Evolutionary conservation across 2,888 invertebrate genomes (phyloP).

Genomic region (Agonum fuliginosum): DNA sequence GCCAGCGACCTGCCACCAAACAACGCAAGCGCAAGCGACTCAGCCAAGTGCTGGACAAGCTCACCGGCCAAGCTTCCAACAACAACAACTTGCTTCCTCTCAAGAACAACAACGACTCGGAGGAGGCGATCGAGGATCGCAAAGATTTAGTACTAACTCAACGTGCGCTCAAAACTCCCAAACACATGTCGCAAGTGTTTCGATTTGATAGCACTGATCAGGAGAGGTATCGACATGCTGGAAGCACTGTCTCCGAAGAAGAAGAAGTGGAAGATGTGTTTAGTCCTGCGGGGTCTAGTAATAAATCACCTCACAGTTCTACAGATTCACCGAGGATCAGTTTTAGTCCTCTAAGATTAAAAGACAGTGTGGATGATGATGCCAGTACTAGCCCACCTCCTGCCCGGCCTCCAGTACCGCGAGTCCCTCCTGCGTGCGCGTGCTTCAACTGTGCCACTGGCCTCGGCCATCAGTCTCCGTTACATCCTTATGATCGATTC

Average conservation of each 20-base stretch:
- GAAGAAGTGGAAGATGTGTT: constrained; percentile 78
- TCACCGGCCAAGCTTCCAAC: constrained; percentile 73
- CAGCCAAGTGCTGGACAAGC: constrained; percentile 86
- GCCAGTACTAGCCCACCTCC: constrained; percentile 69
- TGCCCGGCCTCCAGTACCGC: constrained; percentile 66
- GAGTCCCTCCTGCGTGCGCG: constrained; percentile 68
- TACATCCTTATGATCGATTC: constrained; percentile 73
- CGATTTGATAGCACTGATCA: constrained; percentile 73
- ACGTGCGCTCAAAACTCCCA: constrained; percentile 67
- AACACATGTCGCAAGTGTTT: constrained; percentile 73
- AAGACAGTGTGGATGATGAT: constrained; percentile 72
- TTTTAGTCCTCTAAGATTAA: constrained; percentile 76
- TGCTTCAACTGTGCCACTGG: constrained; percentile 72
- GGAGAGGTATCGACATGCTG: constrained; percentile 66
- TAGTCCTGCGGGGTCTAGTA: constrained; percentile 76
- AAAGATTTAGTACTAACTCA: constrained; percentile 25
- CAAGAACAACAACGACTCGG: constrained; percentile 70
- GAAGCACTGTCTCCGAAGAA: constrained; percentile 68
- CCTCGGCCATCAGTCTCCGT: constrained; percentile 69
- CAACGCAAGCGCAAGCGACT: constrained; percentile 86
- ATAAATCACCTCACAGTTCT: constrained; percentile 75
- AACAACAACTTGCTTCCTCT: constrained; percentile 74
- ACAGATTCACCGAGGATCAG: constrained; percentile 75
- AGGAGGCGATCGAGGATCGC: constrained; percentile 59
- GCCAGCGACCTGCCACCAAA: constrained; percentile 75